Evolutionary conservation across 1,140 invertebrate genomes (phyloP).

Genomic region (Apocrypta bakeri): DNA sequence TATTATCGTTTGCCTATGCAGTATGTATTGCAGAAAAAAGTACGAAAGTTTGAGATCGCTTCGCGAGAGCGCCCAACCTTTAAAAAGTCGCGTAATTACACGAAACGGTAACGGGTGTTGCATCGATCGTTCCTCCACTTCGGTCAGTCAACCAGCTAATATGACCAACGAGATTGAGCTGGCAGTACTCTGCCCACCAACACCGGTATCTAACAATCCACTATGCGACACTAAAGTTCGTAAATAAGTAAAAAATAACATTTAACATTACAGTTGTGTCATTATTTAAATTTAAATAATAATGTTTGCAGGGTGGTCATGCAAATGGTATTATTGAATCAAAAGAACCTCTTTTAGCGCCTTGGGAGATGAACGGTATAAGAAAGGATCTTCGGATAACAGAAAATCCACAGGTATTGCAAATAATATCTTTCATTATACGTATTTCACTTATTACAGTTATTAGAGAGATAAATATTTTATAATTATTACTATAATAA

Average conservation of each 20-base stretch:
- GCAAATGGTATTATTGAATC: slow-evolving; percentile 71
- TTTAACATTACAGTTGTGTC: background rate
- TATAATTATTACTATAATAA: slow-evolving; percentile 19
- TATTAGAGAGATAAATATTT: background rate
- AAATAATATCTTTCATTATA: slow-evolving; percentile 26
- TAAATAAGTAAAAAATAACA: background rate
- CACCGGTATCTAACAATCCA: slow-evolving; percentile 64
- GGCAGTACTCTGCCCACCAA: slow-evolving; percentile 66
- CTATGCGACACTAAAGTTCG: slow-evolving; percentile 65
- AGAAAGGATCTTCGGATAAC: slow-evolving; percentile 73
- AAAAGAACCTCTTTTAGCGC: slow-evolving; percentile 69
- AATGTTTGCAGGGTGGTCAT: slow-evolving; percentile 66
- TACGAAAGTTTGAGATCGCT: slow-evolving; percentile 65
- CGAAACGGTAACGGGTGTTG: slow-evolving; percentile 69
- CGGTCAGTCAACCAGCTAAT: slow-evolving; percentile 63
- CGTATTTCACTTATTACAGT: background rate
- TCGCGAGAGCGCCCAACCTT: slow-evolving; percentile 62
- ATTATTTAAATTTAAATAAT: slow-evolving; percentile 2
- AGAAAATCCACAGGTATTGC: slow-evolving; percentile 75
- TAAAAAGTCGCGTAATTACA: slow-evolving; percentile 61
- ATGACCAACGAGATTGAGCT: slow-evolving; percentile 68
- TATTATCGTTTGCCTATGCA: slow-evolving; percentile 69
- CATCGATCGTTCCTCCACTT: slow-evolving; percentile 65
- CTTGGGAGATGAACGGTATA: slow-evolving; percentile 72
- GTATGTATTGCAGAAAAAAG: slow-evolving; percentile 69